Evolutionary conservation across 2,888 invertebrate species (phyloP).

Genomic region (Plebejus anna): DNA sequence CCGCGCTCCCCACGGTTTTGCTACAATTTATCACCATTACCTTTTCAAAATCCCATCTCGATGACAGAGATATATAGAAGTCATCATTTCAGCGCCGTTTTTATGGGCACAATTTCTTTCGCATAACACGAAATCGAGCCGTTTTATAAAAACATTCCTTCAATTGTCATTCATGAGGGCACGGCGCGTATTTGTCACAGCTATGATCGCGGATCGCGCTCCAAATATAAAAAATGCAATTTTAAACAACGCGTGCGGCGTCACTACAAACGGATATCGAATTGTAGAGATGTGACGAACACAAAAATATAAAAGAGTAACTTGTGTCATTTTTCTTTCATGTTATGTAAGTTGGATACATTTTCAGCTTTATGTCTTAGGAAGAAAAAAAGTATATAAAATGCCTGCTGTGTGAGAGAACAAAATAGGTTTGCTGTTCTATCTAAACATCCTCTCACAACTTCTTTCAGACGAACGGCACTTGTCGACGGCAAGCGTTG

Average conservation of each 20-base stretch:
- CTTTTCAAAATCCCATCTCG: constrained; percentile 68
- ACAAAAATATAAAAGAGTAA: not conserved
- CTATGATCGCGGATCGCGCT: constrained; percentile 69
- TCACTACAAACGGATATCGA: constrained; percentile 53
- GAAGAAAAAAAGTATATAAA: too few species aligned
- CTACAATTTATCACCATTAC: constrained; percentile 46
- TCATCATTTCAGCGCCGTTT: constrained; percentile 77
- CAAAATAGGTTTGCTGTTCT: too few species aligned
- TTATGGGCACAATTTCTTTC: constrained; percentile 77
- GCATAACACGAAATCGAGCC: constrained; percentile 72
- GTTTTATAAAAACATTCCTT: constrained; percentile 78
- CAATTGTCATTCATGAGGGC: constrained; percentile 79
- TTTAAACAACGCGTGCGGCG: constrained; percentile 61
- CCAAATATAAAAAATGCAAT: constrained; percentile 79
- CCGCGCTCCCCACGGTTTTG: constrained; percentile 21
- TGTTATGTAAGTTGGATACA: too few species aligned
- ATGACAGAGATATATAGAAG: constrained; percentile 75
- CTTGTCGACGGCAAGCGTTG: too few species aligned
- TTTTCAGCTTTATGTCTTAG: too few species aligned
- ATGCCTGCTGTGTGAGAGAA: too few species aligned
- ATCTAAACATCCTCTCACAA: too few species aligned
- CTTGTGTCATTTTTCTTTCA: too few species aligned
- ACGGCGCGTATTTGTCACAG: constrained; percentile 77
- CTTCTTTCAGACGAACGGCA: too few species aligned
- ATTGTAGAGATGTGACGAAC: not conserved